Evolutionary conservation across 2,797 vertebrate species (phyloP).

Genomic region (Benthosema pterotum): DNA sequence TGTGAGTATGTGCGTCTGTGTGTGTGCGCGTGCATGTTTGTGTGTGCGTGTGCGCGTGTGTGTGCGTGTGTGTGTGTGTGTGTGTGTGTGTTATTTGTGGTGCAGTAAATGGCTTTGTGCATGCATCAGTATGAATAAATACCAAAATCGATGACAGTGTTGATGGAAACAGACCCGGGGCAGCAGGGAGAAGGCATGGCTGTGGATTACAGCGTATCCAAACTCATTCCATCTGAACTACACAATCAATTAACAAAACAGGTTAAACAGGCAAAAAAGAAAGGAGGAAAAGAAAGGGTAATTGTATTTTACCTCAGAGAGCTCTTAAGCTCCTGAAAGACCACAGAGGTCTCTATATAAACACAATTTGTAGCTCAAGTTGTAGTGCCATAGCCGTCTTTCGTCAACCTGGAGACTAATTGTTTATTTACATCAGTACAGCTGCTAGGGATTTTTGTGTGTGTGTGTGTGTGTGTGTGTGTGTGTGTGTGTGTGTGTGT

Average conservation of each 20-base stretch:
- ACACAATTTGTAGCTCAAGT: slow-evolving; percentile 26
- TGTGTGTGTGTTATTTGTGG: background rate
- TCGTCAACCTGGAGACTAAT: slow-evolving; percentile 48
- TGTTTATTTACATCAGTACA: slow-evolving; percentile 48
- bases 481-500: slow-evolving; percentile 15
- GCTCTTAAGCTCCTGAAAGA: slow-evolving; percentile 9
- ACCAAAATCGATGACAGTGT: slow-evolving; percentile 23
- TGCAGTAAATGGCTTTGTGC: background rate
- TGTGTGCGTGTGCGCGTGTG: slow-evolving; percentile 2
- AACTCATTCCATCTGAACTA: slow-evolving; percentile 4
- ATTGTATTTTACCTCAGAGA: slow-evolving; percentile 25
- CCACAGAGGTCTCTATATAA: slow-evolving; percentile 8
- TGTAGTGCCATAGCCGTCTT: slow-evolving; percentile 19
- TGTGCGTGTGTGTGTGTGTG: background rate
- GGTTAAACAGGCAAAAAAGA: slow-evolving; percentile 23
- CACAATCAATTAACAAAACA: slow-evolving; percentile 52
- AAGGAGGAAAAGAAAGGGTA: slow-evolving; percentile 29
- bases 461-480: slow-evolving; percentile 17
- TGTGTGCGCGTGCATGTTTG: background rate
- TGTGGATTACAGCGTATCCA: slow-evolving; percentile 6
- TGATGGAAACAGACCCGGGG: slow-evolving; percentile 21
- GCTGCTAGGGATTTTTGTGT: slow-evolving; percentile 21
- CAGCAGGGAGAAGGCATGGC: background rate
- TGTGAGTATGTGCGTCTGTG: background rate
- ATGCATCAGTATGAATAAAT: slow-evolving; percentile 25